These are phyloP conservation scores for Melitaea athalia DNA, from an alignment of 2,888 invertebrate genomes.

Conservation along the genomic window DNA sequence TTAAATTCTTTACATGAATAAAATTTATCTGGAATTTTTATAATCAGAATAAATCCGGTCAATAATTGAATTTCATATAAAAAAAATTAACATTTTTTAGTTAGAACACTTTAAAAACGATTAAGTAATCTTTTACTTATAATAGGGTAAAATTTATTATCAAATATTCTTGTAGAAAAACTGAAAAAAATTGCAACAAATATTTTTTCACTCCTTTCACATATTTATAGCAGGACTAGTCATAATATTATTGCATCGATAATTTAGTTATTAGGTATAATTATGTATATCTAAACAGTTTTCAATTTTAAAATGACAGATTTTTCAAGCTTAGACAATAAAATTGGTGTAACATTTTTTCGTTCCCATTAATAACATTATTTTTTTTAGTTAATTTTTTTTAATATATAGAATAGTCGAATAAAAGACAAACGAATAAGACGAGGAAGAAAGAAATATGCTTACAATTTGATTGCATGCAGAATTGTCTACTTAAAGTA, in stretches of 20 bases:
- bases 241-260: constrained; percentile 20
- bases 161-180: constrained; percentile 14
- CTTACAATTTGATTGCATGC: not conserved
- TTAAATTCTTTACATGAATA: no score
- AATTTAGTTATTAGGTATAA: not conserved
- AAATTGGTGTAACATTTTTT: not conserved
- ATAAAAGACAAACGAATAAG: not conserved
- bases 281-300: not conserved
- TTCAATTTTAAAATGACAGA: not conserved
- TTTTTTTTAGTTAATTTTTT: not conserved
- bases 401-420: not conserved
- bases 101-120: not conserved
- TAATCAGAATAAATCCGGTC: no score
- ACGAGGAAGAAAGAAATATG: not conserved
- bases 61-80: no score
- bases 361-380: not conserved
- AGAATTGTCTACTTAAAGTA: constrained; percentile 1
- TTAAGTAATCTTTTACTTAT: constrained; percentile 4
- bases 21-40: no score
- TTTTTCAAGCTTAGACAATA: not conserved
- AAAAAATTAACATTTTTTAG: not conserved
- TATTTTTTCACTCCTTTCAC: not conserved
- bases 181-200: constrained; percentile 10
- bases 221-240: constrained; percentile 9
- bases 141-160: constrained; percentile 12